Conservation (phyloP, 1,140 invertebrate genomes). For the Bombus polaris region DNA sequence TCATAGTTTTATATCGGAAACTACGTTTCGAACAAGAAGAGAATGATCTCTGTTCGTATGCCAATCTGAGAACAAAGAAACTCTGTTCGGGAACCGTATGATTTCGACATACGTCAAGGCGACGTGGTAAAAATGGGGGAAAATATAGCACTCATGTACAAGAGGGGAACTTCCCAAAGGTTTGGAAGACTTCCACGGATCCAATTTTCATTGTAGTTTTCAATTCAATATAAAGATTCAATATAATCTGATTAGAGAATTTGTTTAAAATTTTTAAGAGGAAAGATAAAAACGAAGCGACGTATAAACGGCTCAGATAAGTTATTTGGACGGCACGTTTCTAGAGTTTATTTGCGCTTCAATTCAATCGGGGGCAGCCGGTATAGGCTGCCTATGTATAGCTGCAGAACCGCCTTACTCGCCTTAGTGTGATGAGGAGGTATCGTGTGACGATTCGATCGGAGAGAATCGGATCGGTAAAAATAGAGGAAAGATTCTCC, state of each 20-base stretch:
- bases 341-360: conserved; percentile 77
- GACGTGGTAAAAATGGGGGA: neutral
- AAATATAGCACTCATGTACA: neutral
- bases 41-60: neutral
- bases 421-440: conserved; percentile 45
- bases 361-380: conserved; percentile 74
- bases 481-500: conserved; percentile 46
- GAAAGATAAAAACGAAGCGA: conserved; percentile 10
- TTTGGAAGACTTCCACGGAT: neutral
- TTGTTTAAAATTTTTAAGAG: neutral
- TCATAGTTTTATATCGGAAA: neutral
- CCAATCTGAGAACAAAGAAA: neutral
- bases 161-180: neutral
- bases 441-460: conserved; percentile 72
- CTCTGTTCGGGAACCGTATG: no score
- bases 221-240: no score
- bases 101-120: no score
- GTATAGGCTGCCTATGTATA: conserved; percentile 67
- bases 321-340: conserved; percentile 48
- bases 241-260: neutral
- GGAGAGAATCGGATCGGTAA: conserved; percentile 53
- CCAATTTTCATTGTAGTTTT: neutral
- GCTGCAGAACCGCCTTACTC: conserved; percentile 26
- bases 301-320: conserved; percentile 13
- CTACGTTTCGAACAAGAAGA: no score